phyloP scores from a whole-genome alignment of 37 sponge, comb jelly and placozoan species.

The Spongia lamella region DNA sequence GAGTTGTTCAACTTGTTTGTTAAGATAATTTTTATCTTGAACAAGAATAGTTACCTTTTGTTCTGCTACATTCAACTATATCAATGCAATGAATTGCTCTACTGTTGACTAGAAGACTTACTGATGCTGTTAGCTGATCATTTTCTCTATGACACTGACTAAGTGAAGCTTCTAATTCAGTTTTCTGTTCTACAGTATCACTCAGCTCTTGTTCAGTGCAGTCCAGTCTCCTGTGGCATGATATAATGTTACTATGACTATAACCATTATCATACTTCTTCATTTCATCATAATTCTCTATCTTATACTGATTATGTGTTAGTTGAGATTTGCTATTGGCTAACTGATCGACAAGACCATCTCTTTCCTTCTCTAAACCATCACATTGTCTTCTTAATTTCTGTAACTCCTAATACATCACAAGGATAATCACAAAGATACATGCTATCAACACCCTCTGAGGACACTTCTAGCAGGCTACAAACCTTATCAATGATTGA shows the following conservation, averaged over 20 bases:
- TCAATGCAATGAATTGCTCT: too few species aligned
- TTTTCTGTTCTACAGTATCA: too few species aligned
- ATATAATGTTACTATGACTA: not conserved
- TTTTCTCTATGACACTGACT: not conserved
- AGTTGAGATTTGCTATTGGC: too few species aligned
- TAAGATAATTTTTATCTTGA: conserved; percentile 88
- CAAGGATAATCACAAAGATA: not conserved
- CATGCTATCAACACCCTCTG: not conserved
- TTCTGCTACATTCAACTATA: not conserved
- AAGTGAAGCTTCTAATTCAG: not conserved
- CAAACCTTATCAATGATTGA: not conserved
- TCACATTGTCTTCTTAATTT: too few species aligned
- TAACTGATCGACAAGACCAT: too few species aligned
- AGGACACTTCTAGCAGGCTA: not conserved
- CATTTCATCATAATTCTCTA: conserved; percentile 49
- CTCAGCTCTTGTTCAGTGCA: too few species aligned
- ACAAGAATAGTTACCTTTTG: conserved; percentile 60
- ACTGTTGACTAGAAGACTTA: too few species aligned
- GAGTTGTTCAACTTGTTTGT: conserved; percentile 56
- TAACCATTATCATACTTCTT: conserved; percentile 42
- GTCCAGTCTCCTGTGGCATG: too few species aligned
- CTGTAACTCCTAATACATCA: not conserved
- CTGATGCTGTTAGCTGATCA: not conserved
- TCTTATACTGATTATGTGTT: conserved; percentile 40
- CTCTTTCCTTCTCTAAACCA: too few species aligned